A percentile compares a stretch with the other conserved stretches of the same genome.
Conservation (phyloP, 2,797 vertebrate genomes). For the Ambastaia sidthimunki region DNA sequence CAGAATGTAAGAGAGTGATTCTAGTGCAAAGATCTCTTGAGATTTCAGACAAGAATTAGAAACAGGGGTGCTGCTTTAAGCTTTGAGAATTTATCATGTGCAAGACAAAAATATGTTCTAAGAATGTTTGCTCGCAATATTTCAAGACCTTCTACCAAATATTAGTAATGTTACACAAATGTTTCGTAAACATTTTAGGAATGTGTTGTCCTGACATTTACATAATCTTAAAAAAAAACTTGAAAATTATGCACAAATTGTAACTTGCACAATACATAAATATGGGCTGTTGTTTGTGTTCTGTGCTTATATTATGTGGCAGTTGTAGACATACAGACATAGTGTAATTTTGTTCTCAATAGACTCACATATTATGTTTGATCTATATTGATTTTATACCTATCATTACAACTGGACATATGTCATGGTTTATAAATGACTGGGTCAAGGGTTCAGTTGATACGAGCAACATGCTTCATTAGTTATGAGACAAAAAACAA, state of each 20-base stretch:
- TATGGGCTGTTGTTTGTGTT: background rate
- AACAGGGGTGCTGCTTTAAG: background rate
- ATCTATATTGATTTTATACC: conserved; percentile 48
- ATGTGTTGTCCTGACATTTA: too few relatives aligned
- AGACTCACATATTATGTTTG: background rate
- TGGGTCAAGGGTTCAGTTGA: conserved; percentile 30
- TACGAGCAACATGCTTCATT: conserved; percentile 43
- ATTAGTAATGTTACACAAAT: too few relatives aligned
- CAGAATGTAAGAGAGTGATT: background rate
- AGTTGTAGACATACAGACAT: background rate
- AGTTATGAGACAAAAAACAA: conserved; percentile 26
- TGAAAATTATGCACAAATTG: background rate
- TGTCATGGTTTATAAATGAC: conserved; percentile 43
- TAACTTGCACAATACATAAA: too few relatives aligned
- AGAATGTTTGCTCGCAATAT: too few relatives aligned
- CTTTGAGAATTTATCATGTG: background rate
- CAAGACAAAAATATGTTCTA: background rate
- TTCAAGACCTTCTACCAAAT: too few relatives aligned
- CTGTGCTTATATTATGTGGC: too few relatives aligned
- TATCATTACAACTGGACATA: conserved; percentile 37
- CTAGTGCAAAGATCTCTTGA: background rate
- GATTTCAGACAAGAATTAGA: background rate
- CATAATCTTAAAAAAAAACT: too few relatives aligned
- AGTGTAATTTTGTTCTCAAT: background rate
- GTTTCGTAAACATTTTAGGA: too few relatives aligned